Conservation (phyloP, 2,113 vertebrate species). For the Scortum barcoo region DNA sequence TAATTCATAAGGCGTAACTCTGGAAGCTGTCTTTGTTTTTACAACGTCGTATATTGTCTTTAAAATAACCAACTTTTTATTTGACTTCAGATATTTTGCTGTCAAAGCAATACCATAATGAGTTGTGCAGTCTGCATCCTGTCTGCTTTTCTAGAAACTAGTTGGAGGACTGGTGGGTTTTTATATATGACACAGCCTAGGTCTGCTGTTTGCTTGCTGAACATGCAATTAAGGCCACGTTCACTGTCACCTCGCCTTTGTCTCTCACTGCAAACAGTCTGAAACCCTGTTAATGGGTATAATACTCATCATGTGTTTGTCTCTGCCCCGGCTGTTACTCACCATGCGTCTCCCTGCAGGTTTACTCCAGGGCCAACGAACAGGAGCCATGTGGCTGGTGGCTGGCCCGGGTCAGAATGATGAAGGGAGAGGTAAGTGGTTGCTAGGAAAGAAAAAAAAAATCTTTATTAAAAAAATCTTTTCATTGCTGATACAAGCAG, state of each 20-base stretch:
- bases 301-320: not conserved
- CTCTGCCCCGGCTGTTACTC: not conserved
- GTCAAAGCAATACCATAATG: not conserved
- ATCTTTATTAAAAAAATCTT: not conserved
- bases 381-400: conserved; percentile 95
- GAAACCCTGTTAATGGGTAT: not conserved
- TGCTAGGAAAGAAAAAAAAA: not conserved
- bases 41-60: too few species aligned
- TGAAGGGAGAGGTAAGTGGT: conserved; percentile 93
- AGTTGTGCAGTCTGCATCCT: not conserved
- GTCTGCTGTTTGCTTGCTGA: not conserved
- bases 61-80: too few species aligned
- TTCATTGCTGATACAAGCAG: not conserved
- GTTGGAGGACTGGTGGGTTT: not conserved
- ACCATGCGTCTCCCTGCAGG: conserved; percentile 74
- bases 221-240: not conserved
- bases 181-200: not conserved
- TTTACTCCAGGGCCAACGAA: conserved; percentile 93
- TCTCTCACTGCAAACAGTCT: not conserved
- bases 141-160: not conserved
- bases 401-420: conserved; percentile 93
- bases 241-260: not conserved
- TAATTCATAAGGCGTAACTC: not conserved
- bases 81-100: not conserved
- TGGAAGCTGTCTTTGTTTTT: too few species aligned